phyloP scores from a whole-genome alignment of 92 coral and sea anemone genomes.

The Epizoanthus fatuus region DNA sequence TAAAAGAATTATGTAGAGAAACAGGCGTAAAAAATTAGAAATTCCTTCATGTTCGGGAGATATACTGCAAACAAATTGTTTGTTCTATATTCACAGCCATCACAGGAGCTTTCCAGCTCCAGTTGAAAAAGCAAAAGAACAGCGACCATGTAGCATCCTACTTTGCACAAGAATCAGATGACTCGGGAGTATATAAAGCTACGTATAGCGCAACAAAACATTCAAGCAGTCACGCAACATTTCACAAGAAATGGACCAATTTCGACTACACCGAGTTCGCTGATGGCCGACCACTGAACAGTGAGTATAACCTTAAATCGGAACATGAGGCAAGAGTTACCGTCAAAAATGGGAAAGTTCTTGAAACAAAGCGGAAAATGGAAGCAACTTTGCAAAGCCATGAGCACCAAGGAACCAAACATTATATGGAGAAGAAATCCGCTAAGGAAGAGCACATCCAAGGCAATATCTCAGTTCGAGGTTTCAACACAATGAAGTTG shows the following conservation, averaged over 20 bases:
- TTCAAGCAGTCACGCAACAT: conserved; percentile 69
- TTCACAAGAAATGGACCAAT: conserved; percentile 82
- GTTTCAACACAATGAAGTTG: conserved; percentile 6
- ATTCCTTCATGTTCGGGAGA: too few species aligned
- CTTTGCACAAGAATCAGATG: conserved; percentile 75
- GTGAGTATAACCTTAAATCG: conserved; percentile 73
- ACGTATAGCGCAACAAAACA: conserved; percentile 64
- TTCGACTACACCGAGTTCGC: conserved; percentile 80
- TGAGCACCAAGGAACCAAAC: neutral
- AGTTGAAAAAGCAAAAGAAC: conserved; percentile 15
- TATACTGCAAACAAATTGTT: too few species aligned
- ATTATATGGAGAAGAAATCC: too few species aligned
- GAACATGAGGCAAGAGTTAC: conserved; percentile 61
- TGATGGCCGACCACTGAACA: conserved; percentile 80
- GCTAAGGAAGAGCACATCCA: too few species aligned
- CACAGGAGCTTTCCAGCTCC: conserved; percentile 71
- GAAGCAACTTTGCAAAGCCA: conserved; percentile 42
- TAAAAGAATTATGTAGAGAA: too few species aligned
- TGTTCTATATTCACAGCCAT: conserved; percentile 37
- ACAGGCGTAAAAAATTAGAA: too few species aligned
- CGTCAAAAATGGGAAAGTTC: conserved; percentile 57
- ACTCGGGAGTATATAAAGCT: conserved; percentile 78
- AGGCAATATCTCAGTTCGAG: conserved; percentile 17
- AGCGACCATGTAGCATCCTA: neutral
- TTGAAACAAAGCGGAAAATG: conserved; percentile 59